Evolutionary conservation across 2,113 vertebrate genomes (phyloP), one percentile per base, ranked within the genome.

Genomic region (Ptyas mucosa): DNA sequence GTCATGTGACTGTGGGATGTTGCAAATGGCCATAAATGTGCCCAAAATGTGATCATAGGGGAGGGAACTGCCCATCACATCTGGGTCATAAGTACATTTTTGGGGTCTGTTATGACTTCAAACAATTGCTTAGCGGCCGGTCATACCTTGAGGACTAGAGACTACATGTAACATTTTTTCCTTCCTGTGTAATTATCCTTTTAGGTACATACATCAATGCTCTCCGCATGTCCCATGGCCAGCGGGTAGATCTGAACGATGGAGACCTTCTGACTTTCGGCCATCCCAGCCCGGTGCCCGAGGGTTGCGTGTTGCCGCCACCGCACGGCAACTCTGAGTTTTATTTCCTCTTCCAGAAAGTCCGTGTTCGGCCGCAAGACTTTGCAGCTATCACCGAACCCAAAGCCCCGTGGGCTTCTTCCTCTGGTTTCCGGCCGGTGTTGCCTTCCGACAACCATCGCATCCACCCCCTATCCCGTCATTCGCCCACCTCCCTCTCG

Each of bases 261-360:
- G 98, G 98, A 0, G 98, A 99, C 95, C 98, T 98, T 15, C 97
- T 99, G 91, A 98, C 96, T 58, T 98, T 99, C 20, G 98, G 98
- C 55, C 93, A 92, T 3, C 69, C 94, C 1, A 0, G 97, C 6
- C 95, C 91, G 93, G 97, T 93, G 94, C 96, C 97, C 0, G 97
- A 98, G 10, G 98, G 96, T 90, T 97, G 97, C 0, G 23, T 85
- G 24, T 51, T 92, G 57, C 87, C 93, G 4, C 86, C 92, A 1
- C 96, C 93, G 18, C 95, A 93, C 49, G 92, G 93, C 39, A 93
- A 96, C 87, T 96, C 96, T 0, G 98, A 99, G 93, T 99, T 98
- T 94, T 99, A 98, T 97, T 99, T 99, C 96, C 98, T 99, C 46
- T 99, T 99, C 96, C 99, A 99, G 94, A 98, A 98, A 96, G 98